Percentiles rank a stretch among this genome's conserved stretches.
These are phyloP conservation scores for Stenichneumon culpator DNA, from an alignment of 2,888 invertebrate genomes.

Conservation along the genomic window DNA sequence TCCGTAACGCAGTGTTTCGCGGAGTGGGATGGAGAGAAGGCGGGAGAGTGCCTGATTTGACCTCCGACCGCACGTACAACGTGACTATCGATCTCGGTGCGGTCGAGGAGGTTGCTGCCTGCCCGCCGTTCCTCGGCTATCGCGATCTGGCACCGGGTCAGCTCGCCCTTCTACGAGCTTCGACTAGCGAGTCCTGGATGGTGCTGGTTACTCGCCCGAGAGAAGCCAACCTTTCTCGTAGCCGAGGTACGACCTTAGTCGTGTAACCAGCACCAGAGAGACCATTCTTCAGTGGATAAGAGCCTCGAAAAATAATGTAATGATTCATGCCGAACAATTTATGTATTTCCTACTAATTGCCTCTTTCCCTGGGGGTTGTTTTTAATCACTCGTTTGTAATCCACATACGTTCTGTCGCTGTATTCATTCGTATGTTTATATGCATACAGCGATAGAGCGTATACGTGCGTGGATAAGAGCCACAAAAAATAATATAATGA, in stretches of 20 bases:
- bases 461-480: conserved; percentile 56
- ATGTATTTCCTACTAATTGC: conserved; percentile 32
- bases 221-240: conserved; percentile 6
- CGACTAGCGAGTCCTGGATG: neutral
- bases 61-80: conserved; percentile 63
- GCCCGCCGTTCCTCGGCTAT: conserved; percentile 30
- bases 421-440: too few relatives aligned
- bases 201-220: neutral
- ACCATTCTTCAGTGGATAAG: conserved; percentile 54
- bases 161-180: conserved; percentile 9
- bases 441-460: too few relatives aligned
- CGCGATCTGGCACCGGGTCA: conserved; percentile 64
- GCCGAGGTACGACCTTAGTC: conserved; percentile 11
- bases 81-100: conserved; percentile 65
- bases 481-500: conserved; percentile 56
- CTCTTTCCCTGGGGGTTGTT: neutral
- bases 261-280: conserved; percentile 34
- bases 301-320: conserved; percentile 51
- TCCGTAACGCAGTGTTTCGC: conserved; percentile 27
- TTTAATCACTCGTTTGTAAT: too few relatives aligned
- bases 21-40: conserved; percentile 14
- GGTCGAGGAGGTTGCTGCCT: conserved; percentile 51
- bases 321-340: conserved; percentile 59
- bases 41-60: conserved; percentile 46
- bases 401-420: too few relatives aligned